phyloP scores from a whole-genome alignment of 2,113 vertebrate genomes.

The Cranoglanis bouderius region DNA sequence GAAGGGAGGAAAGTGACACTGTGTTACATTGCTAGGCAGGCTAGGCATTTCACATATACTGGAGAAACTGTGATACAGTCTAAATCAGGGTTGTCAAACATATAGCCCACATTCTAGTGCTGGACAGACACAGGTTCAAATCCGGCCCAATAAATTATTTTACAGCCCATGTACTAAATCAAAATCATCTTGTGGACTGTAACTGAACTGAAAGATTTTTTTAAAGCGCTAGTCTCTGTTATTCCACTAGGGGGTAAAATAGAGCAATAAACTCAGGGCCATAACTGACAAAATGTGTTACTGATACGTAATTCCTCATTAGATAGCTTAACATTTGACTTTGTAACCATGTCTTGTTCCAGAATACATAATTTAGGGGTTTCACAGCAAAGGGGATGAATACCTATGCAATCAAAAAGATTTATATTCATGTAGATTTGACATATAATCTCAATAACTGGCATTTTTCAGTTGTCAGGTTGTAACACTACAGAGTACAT shows the following conservation, averaged over 20 bases:
- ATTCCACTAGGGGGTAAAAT: no score
- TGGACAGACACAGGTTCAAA: background rate
- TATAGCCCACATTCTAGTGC: background rate
- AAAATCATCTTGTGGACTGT: background rate
- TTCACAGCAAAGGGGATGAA: background rate
- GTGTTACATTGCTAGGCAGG: background rate
- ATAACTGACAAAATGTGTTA: background rate
- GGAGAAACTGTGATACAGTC: background rate
- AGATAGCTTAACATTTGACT: background rate
- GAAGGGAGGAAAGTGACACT: background rate
- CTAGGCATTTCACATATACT: background rate
- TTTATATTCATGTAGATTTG: no score
- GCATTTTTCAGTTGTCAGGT: no score
- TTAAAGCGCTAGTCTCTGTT: no score
- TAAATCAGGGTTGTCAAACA: background rate
- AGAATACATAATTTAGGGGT: background rate
- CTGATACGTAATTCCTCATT: background rate
- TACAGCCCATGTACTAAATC: background rate
- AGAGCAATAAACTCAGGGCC: no score
- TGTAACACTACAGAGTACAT: no score
- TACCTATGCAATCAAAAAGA: background rate
- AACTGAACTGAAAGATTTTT: background rate
- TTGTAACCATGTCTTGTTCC: background rate
- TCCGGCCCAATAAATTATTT: background rate
- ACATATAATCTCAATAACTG: no score